Evolutionary conservation across 2,797 vertebrate genomes (phyloP).

Genomic region (Gobionotothen gibberifrons): DNA sequence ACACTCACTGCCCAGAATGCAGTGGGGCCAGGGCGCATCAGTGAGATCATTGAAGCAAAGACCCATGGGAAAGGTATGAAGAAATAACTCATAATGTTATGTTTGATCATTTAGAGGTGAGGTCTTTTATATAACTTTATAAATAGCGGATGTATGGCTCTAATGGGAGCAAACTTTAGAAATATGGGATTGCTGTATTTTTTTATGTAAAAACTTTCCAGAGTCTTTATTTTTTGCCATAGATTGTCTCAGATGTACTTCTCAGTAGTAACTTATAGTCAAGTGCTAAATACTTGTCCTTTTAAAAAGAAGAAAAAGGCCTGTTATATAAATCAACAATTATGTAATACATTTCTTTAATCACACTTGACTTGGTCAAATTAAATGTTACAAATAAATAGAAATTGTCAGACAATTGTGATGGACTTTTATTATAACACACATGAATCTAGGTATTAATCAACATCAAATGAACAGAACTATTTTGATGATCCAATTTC

Average conservation of each 20-base stretch:
- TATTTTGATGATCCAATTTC: not conserved
- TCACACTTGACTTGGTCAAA: too few species aligned
- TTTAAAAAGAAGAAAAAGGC: not conserved
- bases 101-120: not conserved
- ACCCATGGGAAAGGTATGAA: conserved; percentile 94
- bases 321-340: too few species aligned
- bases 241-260: not conserved
- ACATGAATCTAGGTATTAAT: not conserved
- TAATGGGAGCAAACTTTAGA: not conserved
- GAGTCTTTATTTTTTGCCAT: not conserved
- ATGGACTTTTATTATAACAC: too few species aligned
- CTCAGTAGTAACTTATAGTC: not conserved
- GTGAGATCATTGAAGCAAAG: conserved; percentile 98
- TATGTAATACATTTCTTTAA: too few species aligned
- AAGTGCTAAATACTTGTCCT: not conserved
- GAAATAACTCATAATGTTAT: not conserved
- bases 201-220: not conserved
- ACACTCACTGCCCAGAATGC: conserved; percentile 98
- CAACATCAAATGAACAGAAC: too few species aligned
- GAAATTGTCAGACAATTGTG: too few species aligned
- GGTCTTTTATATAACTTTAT: not conserved
- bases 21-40: conserved; percentile 96
- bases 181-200: not conserved
- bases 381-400: too few species aligned
- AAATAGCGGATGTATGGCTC: not conserved